Evolutionary conservation across 2,888 invertebrate species (phyloP), one percentile per base, ranked within the genome.

Genomic region (Pammene aurita): DNA sequence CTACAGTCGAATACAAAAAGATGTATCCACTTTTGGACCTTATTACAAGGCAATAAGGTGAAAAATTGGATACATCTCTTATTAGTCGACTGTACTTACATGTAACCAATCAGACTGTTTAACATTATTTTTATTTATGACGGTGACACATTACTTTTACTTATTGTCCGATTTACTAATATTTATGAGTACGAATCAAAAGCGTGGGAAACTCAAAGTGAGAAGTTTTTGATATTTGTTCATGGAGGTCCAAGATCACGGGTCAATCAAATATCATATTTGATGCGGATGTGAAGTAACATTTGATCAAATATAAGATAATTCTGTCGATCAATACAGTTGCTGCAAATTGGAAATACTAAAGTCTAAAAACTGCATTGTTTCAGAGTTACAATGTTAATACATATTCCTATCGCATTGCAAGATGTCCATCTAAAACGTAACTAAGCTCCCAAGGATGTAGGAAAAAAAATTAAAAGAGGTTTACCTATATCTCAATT

Each of bases 191-290:
- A 58, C 44, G 41, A 42, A n/a, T 34, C 11, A 7, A 55, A 18
- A 9, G 48, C 48, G 44, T n/a, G 42, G 34, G 52, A 52, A 38
- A 42, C 16, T 5, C n/a, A 6, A 57, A 46, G 44, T 44, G 38
- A 63, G 55, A 56, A 44, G 34, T 34, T 63, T 56, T 57, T 56
- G 67, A 14, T 35, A 58, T 46, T 52, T 57, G 57, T 52, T 52
- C 54, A 48, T 10, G 6, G 58, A 64, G 69, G 58, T 69, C 52
- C 2, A 54, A 65, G 69, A 46, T 60, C 65, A 55, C 60, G 58
- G 69, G 65, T 69, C 69, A 60, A 69, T 48, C 64, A 46, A 58
- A 68, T 68, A 58, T 64, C 68, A 69, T 60, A 48, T 58, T 54
- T 58, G 46, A 69, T 46, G 26, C 46, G 38, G 56, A 52, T 16